Percentiles rank a stretch among this genome's conserved stretches.
Conservation (phyloP, 2,797 vertebrate species). For the Vipera ursinii region DNA sequence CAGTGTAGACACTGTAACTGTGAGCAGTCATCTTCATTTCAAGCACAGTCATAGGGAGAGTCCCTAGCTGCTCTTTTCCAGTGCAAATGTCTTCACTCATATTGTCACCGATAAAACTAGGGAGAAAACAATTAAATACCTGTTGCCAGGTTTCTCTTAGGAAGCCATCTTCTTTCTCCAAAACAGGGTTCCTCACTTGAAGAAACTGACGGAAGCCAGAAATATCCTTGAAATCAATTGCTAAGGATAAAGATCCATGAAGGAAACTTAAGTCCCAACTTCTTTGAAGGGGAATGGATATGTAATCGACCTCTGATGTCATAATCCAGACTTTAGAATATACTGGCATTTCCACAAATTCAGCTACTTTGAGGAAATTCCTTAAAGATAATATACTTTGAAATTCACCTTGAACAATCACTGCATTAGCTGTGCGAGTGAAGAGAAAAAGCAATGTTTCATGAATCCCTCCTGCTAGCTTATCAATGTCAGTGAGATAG, state of each 20-base stretch:
- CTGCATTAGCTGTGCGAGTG: background rate
- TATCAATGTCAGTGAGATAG: background rate
- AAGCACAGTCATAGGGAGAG: background rate
- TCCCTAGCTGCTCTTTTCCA: background rate
- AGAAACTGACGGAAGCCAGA: background rate
- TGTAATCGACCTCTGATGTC: background rate
- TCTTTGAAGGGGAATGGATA: background rate
- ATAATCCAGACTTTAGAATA: background rate
- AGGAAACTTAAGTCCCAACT: background rate
- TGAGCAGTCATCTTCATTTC: background rate
- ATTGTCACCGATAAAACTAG: accelerated
- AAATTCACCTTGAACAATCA: background rate
- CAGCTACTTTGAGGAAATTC: background rate
- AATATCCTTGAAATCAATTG: background rate
- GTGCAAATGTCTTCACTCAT: background rate
- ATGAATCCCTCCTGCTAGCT: background rate
- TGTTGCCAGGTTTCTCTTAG: background rate
- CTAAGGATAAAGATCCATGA: slow-evolving; percentile 3
- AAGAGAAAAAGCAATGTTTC: background rate
- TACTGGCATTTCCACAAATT: background rate
- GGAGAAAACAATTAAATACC: background rate
- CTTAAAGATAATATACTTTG: no score
- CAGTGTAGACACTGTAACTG: background rate
- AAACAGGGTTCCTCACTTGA: background rate
- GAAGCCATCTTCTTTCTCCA: background rate